Evolutionary conservation across 1,140 invertebrate genomes (phyloP).

Genomic region (Musca domestica): DNA sequence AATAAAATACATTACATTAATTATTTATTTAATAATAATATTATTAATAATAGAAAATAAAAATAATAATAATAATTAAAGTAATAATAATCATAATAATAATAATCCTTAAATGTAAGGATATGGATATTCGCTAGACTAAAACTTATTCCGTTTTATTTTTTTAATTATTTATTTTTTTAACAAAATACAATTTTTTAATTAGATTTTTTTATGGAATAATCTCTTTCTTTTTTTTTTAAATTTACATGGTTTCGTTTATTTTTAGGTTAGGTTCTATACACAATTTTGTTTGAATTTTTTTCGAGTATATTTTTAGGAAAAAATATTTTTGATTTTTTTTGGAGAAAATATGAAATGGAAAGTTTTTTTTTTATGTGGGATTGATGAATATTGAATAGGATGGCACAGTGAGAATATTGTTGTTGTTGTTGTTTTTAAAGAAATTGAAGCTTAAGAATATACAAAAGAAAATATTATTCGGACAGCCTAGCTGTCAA

Average conservation of each 20-base stretch:
- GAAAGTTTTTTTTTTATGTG: not conserved
- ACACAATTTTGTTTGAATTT: not conserved
- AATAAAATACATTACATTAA: slow-evolving; percentile 8
- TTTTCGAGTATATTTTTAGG: slow-evolving; percentile 4
- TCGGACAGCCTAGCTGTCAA: slow-evolving; percentile 17
- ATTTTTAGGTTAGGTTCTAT: slow-evolving; percentile 2
- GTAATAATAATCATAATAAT: slow-evolving; percentile 14
- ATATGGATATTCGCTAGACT: slow-evolving; percentile 4
- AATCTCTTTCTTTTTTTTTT: not conserved
- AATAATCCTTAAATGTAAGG: slow-evolving; percentile 20
- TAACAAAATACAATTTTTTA: slow-evolving; percentile 1
- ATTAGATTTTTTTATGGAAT: slow-evolving; percentile 2
- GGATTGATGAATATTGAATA: not conserved
- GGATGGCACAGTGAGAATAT: slow-evolving; percentile 14
- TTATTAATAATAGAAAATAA: not conserved
- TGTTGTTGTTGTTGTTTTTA: not conserved
- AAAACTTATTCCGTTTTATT: not conserved
- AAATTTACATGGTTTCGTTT: slow-evolving; percentile 9
- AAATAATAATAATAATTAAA: not conserved
- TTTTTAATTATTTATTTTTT: not conserved
- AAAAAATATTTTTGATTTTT: too few species aligned
- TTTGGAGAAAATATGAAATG: not conserved
- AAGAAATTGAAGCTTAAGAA: not conserved
- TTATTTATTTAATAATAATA: not conserved
- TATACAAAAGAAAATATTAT: not conserved